Evolutionary conservation across 2,797 vertebrate species (phyloP).

Genomic region (Discoglossus pictus): DNA sequence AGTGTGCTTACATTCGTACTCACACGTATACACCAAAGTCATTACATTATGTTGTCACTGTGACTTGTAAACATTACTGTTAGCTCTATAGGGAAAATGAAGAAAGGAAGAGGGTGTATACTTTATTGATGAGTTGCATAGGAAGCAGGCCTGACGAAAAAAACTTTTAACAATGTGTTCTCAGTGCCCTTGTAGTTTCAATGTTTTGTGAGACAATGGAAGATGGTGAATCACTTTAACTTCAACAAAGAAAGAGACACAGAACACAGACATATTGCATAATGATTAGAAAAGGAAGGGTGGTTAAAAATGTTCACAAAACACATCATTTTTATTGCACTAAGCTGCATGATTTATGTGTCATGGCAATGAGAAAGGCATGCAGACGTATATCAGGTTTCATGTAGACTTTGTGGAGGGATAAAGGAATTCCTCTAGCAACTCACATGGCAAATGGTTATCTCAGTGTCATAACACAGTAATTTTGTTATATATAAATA

Average conservation of each 20-base stretch:
- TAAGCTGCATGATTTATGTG: conserved; percentile 35
- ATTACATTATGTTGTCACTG: conserved; percentile 28
- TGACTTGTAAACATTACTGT: conserved; percentile 42
- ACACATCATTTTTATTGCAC: conserved; percentile 41
- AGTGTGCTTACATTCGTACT: conserved; percentile 9
- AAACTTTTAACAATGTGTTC: conserved; percentile 25
- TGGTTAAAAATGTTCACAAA: conserved; percentile 36
- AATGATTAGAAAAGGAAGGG: conserved; percentile 45
- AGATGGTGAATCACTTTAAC: conserved; percentile 40
- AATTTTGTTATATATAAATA: too few relatives aligned
- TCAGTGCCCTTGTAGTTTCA: conserved; percentile 7
- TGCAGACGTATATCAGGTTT: conserved; percentile 29
- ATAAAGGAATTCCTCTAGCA: conserved; percentile 15
- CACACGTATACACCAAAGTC: conserved; percentile 29
- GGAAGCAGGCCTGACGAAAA: conserved; percentile 33
- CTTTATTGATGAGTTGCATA: conserved; percentile 35
- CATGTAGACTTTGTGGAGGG: conserved; percentile 5
- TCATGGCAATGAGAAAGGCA: conserved; percentile 27
- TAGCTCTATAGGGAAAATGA: conserved; percentile 22
- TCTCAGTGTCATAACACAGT: conserved; percentile 23
- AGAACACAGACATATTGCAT: conserved; percentile 44
- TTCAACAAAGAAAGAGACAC: conserved; percentile 29
- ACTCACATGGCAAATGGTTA: conserved; percentile 19
- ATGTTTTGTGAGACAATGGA: conserved; percentile 35
- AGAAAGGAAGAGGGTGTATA: conserved; percentile 24